Evolutionary conservation across 1,140 invertebrate genomes (phyloP), one percentile per base, ranked within the genome.

Genomic region (roundworm (Caenorhabditis elegans)): DNA sequence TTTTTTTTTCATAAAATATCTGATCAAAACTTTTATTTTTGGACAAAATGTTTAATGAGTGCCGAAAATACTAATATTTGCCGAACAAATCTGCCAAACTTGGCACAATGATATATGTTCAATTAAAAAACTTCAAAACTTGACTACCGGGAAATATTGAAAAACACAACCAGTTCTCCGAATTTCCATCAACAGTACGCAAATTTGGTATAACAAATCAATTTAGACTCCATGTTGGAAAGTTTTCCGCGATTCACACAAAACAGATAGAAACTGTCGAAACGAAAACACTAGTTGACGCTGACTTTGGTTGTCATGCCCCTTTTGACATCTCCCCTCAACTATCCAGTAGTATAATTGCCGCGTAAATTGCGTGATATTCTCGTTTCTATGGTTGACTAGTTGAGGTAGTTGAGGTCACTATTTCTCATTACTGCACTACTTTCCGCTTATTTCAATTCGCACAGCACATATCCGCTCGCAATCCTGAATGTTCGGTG

Each of bases 341-440:
- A 70, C 60, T 70, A 70, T 70, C 34, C 60, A 70, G 60, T 70
- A 70, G 60, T 70, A 70, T 39, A 70, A 70, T 39, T 70, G 60
- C 28, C 60, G 60, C 36, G 60, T 70, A 70, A 70, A 70, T 70
- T 70, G 60, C 34, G 10, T 70, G 31, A 70, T 70, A 70, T 70
- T 70, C 34, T 8, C 22, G 19, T 70, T 15, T 70, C 60, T 43
- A 39, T 39, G 5, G 2, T 15, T 43, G 5, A 5, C 3, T 24
- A 26, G 31, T 19, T 8, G 34, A 2, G 60, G 22, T 24, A 26
- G 31, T 19, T 8, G 34, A 2, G 60, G 60, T 39, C 60, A 70
- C 15, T 43, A 39, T 34, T 24, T 15, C 39, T 8, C 39, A 43
- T 43, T 43, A 10, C 31, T 60, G 22, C 60, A 70, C 60, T 39